Evolutionary conservation across 2,888 invertebrate genomes (phyloP).

Genomic region (Mesodorylaimus sp.): DNA sequence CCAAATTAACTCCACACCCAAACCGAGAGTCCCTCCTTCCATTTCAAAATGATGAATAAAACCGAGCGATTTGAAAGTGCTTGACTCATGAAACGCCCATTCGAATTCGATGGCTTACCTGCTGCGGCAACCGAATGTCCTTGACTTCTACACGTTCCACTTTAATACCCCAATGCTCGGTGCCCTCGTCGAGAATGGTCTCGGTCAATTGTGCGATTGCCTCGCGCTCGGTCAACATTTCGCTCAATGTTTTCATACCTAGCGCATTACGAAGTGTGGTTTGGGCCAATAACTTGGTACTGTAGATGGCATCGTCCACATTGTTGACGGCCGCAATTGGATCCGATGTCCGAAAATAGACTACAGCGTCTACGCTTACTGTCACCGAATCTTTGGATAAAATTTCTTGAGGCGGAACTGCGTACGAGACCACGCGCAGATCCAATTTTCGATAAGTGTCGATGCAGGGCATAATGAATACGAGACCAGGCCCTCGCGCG

Average conservation of each 20-base stretch:
- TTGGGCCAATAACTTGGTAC: slow-evolving; percentile 48
- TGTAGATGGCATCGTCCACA: slow-evolving; percentile 54
- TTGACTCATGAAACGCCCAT: too few relatives aligned
- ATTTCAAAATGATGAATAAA: too few relatives aligned
- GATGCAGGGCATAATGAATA: slow-evolving; percentile 87
- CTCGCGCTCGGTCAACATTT: slow-evolving; percentile 28
- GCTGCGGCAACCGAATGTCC: slow-evolving; percentile 55
- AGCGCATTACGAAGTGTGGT: slow-evolving; percentile 46
- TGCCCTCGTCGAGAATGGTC: slow-evolving; percentile 6
- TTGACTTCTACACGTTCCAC: slow-evolving; percentile 36
- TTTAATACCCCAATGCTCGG: slow-evolving; percentile 8
- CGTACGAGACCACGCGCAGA: slow-evolving; percentile 71
- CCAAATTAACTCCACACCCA: too few relatives aligned
- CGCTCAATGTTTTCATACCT: slow-evolving; percentile 29
- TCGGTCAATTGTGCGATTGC: slow-evolving; percentile 18
- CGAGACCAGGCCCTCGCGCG: slow-evolving; percentile 59
- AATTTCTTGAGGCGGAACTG: slow-evolving; percentile 76
- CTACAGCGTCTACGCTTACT: slow-evolving; percentile 33
- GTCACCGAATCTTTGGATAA: slow-evolving; percentile 23
- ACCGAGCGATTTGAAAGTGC: too few relatives aligned
- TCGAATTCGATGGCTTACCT: too few relatives aligned
- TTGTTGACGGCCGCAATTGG: slow-evolving; percentile 34
- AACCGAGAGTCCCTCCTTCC: too few relatives aligned
- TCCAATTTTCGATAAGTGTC: slow-evolving; percentile 75
- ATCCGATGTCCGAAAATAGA: slow-evolving; percentile 22